Evolutionary conservation across 2,888 invertebrate genomes (phyloP).

Genomic region (Smittia aterrima): DNA sequence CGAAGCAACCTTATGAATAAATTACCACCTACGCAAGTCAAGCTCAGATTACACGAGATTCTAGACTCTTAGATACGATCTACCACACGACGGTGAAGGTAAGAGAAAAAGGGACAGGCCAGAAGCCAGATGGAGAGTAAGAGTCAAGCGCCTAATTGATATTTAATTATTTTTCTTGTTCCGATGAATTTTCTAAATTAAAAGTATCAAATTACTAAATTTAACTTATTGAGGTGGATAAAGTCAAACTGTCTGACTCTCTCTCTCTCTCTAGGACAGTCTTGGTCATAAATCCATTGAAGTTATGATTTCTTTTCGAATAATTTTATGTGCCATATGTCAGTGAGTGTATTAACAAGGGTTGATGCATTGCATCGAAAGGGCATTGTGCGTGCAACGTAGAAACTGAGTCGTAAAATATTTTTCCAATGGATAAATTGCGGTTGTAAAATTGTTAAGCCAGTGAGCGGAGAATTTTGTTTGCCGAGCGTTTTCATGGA

Average conservation of each 20-base stretch:
- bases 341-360: constrained; percentile 40
- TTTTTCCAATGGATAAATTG: not conserved
- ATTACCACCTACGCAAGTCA: constrained; percentile 9
- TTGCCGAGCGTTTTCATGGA: not conserved
- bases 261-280: too few species aligned
- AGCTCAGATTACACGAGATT: constrained; percentile 2
- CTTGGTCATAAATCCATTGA: not conserved
- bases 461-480: not conserved
- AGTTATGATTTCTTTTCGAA: constrained; percentile 32
- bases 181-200: not conserved
- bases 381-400: not conserved
- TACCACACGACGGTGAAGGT: not conserved
- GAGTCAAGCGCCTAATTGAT: constrained; percentile 38
- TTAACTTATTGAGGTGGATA: not conserved
- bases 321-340: constrained; percentile 38
- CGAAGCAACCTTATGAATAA: not conserved
- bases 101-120: not conserved
- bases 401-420: not conserved
- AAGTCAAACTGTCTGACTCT: not conserved
- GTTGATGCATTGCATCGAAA: constrained; percentile 12
- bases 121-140: constrained; percentile 5
- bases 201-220: constrained; percentile 36
- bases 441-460: not conserved
- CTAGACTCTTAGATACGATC: not conserved
- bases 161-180: constrained; percentile 36